Base-by-base conservation (phyloP, 2,888 invertebrate genomes). In the Metellina segmentata region DNA sequence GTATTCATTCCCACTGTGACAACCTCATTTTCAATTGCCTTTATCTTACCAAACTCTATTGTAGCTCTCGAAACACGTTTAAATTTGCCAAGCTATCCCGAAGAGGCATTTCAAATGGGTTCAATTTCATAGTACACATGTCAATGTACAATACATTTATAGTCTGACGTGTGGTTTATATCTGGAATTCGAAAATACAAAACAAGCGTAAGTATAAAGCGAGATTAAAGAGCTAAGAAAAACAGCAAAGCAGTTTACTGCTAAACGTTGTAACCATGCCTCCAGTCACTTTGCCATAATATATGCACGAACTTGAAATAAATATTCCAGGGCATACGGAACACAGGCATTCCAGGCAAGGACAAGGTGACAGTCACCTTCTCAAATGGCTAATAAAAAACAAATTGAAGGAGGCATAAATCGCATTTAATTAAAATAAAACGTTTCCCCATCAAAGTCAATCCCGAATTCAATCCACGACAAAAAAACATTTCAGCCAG, bases 361-460 rank as follows among this genome's bases (percentile, higher is more conserved):
- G 53, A 19, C 72, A 83, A 11, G 61, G 77, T 83, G 77, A 52
- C 82, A 89, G 82, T 16, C 20, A 52, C 48, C 82, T 77, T 83
- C 82, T 89, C 89, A 78, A 77, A 69, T 75, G 75, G 61, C 82
- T 89, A 89, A 89, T 83, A 83, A 82, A 75, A 77, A 20, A 89
- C 20, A 69, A 75, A 83, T 83, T 83, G 82, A 75, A 77, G 53
- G 71, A 51, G 71, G 74, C 89, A 81, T 89, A 89, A 89, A 89
- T 89, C 89, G 77, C 82, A 82, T 89, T 89, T 89, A 89, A 89
- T 89, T 83, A 89, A 89, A 89, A 83, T 89, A 89, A 89, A 89
- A 89, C 82, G 82, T 77, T 83, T 89, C 89, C 82, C 77, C 75
- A 89, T 89, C 82, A 89, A 82, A 82, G 82, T 89, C 89, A 89